A percentile compares a stretch with the other conserved stretches of the same genome.
These are phyloP conservation scores for Apodemus agrarius DNA, from an alignment of 2,797 vertebrate genomes.

Conservation along the genomic window DNA sequence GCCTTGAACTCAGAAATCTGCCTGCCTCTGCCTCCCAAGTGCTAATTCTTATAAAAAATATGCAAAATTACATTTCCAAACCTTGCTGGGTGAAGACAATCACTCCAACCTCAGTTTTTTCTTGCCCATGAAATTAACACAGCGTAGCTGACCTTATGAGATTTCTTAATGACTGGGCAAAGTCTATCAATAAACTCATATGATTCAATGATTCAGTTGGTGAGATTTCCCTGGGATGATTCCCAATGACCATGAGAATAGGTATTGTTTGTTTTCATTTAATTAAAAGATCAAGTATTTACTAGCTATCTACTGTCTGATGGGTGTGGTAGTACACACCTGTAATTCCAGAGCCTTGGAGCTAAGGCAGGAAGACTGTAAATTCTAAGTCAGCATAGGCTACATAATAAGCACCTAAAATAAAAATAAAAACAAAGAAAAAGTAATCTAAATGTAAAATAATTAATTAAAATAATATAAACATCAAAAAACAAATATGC, in stretches of 20 bases:
- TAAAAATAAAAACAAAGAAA: background rate
- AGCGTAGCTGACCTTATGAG: background rate
- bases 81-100: background rate
- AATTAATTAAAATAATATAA: slow-evolving; percentile 31
- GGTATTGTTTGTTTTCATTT: background rate
- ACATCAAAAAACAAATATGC: slow-evolving; percentile 33
- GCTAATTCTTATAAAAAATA: background rate
- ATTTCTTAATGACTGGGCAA: slow-evolving; percentile 26
- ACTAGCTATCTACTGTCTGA: background rate
- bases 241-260: background rate
- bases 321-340: background rate
- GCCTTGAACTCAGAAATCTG: no score
- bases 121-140: slow-evolving; percentile 30
- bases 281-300: slow-evolving; percentile 51
- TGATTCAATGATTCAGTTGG: background rate
- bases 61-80: slow-evolving; percentile 49
- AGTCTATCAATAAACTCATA: background rate
- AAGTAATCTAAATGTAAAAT: background rate
- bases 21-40: no score
- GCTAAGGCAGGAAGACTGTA: background rate
- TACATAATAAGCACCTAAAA: background rate
- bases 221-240: slow-evolving; percentile 12
- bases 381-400: background rate
- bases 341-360: background rate
- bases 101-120: slow-evolving; percentile 47